Evolutionary conservation across 2,888 invertebrate species (phyloP), one percentile per base, ranked within the genome.

Genomic region (Congeria kusceri): DNA sequence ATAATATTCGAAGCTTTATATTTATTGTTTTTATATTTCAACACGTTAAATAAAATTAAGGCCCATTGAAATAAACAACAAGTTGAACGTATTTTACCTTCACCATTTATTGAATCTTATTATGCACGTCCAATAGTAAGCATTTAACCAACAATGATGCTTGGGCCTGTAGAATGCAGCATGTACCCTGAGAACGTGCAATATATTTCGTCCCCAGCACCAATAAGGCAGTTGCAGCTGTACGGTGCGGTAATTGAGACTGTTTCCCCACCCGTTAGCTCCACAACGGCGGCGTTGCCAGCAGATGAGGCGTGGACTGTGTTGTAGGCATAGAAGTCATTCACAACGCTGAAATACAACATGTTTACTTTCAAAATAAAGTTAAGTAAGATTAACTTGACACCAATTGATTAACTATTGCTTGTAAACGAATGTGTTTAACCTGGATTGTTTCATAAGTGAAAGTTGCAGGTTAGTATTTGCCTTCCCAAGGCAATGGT

Each of bases 141-240:
- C 39, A 13, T 39, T 15, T 39, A 39, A 15, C 39, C 39, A 15
- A 39, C 15, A 39, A 39, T 15, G 27, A n/a, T 39, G 13, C 25
- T 27, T 15, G 44, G 20, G 20, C 62, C 44, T 11, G 25, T n/a
- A 3, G 62, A 25, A 28, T 18, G 3, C 11, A 84, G 57, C 7
- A 84, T 56, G 58, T 82, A 77, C 2, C 84, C 84, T 53, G 80
- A 80, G 62, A 84, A 84, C 20, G 84, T 80, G 20, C 84, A 82
- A 27, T 83, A 85, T 11, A 83, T 53, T 61, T 85, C 75, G 53
- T 75, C 71, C 23, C 44, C 25, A 1, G 63, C 25, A 11, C 85
- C 85, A 32, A 72, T 80, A 25, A 81, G 57, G 47, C 68, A 23
- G 9, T 62, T 53, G 39, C 15, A 39, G 11, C 53, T 47, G 46